Base-by-base conservation (phyloP, 2,113 vertebrate genomes). In the Neotoma lepida region DNA sequence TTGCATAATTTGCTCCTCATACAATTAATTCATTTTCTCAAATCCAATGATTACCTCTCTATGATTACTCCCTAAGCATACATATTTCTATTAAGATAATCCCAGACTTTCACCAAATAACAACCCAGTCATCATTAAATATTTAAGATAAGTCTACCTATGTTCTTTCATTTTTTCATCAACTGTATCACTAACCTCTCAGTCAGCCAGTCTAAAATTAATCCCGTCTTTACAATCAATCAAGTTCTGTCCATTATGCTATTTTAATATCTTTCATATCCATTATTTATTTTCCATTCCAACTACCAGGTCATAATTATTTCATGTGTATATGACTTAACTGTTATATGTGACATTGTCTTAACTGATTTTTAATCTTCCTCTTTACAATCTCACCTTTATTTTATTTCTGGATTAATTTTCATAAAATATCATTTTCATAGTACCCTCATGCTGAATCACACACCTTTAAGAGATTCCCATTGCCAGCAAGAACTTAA, bases 381-480 rank as follows among this genome's bases (percentile, higher is more conserved):
- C 61, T 86, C 30, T 87, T 95, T 85, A 81, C 22, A 85, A 7
- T 86, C 41, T 95, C 6, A 86, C 66, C 41, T 93, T 94, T 94
- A 81, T 22, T 28, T 18, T 76, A 71, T n/a, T 73, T 87, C 46
- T 81, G 64, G 35, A 89, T 86, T 91, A 63, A 89, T 87, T 94
- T 96, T 92, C 39, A 94, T 89, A 41, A 95, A 96, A 46, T 91
- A 84, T 54, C 12, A 74, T 90, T 64, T 88, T 92, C 39, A 94
- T 88, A 14, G 87, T 82, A 35, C 89, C 24, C 70, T 86, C 73
- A 91, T 89, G 41, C 18, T 6, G 2, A 90, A 89, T 80, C 88
- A 95, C 28, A 12, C 88, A 94, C 10, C 28, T 90, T 93, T 77
- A 92, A 64, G 73, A 87, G 63, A 4, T 88, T 93, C 26, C 24